phyloP scores from a whole-genome alignment of 1,140 invertebrate species.

The Bombus picipes region DNA sequence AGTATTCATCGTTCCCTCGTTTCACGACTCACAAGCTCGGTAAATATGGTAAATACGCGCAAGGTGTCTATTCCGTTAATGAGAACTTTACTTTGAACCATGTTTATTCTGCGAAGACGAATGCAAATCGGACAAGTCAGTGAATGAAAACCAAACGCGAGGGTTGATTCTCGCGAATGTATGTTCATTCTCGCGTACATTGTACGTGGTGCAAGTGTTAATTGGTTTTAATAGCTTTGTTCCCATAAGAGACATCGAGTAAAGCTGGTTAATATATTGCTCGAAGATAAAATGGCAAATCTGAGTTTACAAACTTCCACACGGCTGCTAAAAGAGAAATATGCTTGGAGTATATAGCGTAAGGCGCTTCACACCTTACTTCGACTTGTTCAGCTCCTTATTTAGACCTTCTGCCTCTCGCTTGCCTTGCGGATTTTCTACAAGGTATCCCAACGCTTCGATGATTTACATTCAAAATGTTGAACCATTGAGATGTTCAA shows the following conservation, averaged over 20 bases:
- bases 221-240: not conserved
- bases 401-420: not conserved
- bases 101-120: not conserved
- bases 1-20: not conserved
- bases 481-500: too few relatives aligned
- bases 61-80: not conserved
- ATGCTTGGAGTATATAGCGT: not conserved
- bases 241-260: not conserved
- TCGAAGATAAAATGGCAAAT: slow-evolving; percentile 11
- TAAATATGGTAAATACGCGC: not conserved
- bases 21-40: not conserved
- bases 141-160: not conserved
- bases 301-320: not conserved
- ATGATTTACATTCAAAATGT: not conserved
- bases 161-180: not conserved
- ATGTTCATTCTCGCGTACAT: not conserved
- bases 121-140: not conserved
- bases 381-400: not conserved
- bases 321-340: not conserved
- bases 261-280: not conserved
- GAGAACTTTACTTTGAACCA: not conserved
- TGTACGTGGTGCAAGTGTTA: not conserved
- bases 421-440: not conserved
- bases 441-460: not conserved
- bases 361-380: not conserved